Evolutionary conservation across 1,140 invertebrate genomes (phyloP).

Genomic region (Drosophila nasuta): DNA sequence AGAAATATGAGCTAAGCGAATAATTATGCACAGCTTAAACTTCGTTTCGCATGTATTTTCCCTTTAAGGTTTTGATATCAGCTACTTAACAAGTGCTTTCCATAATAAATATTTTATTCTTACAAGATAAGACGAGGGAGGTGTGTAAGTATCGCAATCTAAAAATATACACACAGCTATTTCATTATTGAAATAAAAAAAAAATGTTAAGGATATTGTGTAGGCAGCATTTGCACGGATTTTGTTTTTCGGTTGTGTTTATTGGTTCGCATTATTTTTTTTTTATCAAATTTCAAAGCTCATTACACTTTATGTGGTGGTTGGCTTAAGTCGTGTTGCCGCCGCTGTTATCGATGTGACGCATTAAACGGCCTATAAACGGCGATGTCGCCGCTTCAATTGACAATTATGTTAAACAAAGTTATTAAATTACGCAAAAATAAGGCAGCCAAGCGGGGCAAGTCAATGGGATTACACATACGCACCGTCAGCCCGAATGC

Average conservation of each 20-base stretch:
- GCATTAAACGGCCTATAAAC: slow-evolving; percentile 75
- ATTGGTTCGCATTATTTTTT: slow-evolving; percentile 20
- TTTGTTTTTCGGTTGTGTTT: slow-evolving; percentile 7
- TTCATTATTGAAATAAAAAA: slow-evolving; percentile 13
- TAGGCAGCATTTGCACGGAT: slow-evolving; percentile 14
- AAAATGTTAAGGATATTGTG: slow-evolving; percentile 8
- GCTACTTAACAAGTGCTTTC: not conserved
- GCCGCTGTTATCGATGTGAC: slow-evolving; percentile 44
- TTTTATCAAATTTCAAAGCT: slow-evolving; percentile 82
- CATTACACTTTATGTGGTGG: slow-evolving; percentile 70
- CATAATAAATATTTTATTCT: slow-evolving; percentile 6
- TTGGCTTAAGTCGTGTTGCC: slow-evolving; percentile 53
- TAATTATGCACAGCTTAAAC: not conserved
- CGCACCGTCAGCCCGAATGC: slow-evolving; percentile 37
- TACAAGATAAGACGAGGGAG: not conserved
- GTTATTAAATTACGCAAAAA: slow-evolving; percentile 84
- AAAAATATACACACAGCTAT: slow-evolving; percentile 12
- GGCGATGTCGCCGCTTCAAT: slow-evolving; percentile 75
- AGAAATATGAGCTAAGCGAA: too few relatives aligned
- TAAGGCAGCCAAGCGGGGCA: slow-evolving; percentile 64
- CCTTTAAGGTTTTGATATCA: not conserved
- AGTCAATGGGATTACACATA: slow-evolving; percentile 76
- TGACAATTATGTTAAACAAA: slow-evolving; percentile 84
- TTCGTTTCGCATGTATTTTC: not conserved
- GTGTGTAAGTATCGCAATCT: not conserved